These are phyloP conservation scores for Luscinia luscinia DNA, from an alignment of 2,797 vertebrate species.

Conservation along the genomic window DNA sequence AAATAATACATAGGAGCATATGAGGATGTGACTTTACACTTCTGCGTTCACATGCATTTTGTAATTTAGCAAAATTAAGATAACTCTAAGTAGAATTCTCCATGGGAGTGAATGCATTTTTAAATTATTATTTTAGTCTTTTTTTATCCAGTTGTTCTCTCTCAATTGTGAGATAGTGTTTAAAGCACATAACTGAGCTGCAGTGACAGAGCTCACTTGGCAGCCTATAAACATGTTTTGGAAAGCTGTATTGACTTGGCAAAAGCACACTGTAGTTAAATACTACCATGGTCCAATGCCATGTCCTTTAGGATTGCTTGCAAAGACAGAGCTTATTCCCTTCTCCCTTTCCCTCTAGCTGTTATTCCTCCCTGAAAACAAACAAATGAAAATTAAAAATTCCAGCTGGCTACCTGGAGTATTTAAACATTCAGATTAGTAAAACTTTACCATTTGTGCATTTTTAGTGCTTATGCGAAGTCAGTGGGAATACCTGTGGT, in stretches of 20 bases:
- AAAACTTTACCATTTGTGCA: not conserved
- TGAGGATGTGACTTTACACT: not conserved
- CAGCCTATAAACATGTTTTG: not conserved
- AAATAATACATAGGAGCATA: not conserved
- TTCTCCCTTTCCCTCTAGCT: not conserved
- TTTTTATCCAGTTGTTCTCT: not conserved
- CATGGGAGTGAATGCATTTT: not conserved
- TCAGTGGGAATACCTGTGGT: not conserved
- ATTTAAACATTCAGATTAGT: not conserved
- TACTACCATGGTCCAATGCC: not conserved
- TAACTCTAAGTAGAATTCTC: not conserved
- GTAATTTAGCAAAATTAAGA: not conserved
- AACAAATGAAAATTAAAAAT: not conserved
- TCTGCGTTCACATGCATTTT: not conserved
- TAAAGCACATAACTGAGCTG: not conserved
- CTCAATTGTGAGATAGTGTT: not conserved
- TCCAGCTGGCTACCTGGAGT: not conserved
- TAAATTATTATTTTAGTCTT: not conserved
- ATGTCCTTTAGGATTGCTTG: not conserved
- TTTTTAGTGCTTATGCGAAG: slow-evolving; percentile 37
- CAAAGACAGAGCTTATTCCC: not conserved
- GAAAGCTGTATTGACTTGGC: not conserved
- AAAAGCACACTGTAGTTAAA: slow-evolving; percentile 8
- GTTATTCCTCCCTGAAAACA: not conserved
- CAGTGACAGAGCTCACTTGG: not conserved